These are phyloP conservation scores for Aethina tumida DNA, from an alignment of 1,140 invertebrate genomes.

Conservation along the genomic window DNA sequence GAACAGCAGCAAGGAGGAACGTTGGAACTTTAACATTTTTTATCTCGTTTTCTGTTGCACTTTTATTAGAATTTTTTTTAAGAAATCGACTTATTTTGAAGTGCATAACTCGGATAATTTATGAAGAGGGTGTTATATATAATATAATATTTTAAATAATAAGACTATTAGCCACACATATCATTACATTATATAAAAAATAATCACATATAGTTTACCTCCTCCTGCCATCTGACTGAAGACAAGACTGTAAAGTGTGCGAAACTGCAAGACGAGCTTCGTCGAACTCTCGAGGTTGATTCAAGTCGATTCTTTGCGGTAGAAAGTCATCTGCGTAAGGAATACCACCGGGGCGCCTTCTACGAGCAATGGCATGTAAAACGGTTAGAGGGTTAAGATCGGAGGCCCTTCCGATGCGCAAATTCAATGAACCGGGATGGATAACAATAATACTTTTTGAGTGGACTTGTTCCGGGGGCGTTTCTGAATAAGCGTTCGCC, in stretches of 20 bases:
- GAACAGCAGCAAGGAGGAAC: no score
- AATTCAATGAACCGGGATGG: slow-evolving; percentile 83
- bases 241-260: slow-evolving; percentile 71
- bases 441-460: slow-evolving; percentile 83
- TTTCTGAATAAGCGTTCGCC: slow-evolving; percentile 3
- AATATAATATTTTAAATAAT: no score
- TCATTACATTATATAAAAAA: no score
- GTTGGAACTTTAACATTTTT: no score
- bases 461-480: slow-evolving; percentile 34
- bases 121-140: no score
- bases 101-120: no score
- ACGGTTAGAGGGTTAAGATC: slow-evolving; percentile 77
- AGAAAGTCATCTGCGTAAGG: slow-evolving; percentile 55
- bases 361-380: slow-evolving; percentile 78
- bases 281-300: slow-evolving; percentile 66
- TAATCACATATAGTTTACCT: slow-evolving; percentile 5
- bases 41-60: no score
- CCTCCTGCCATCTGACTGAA: slow-evolving; percentile 69
- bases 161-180: no score
- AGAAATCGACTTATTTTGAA: no score
- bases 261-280: slow-evolving; percentile 72
- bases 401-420: slow-evolving; percentile 81
- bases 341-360: slow-evolving; percentile 42
- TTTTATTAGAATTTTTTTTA: no score
- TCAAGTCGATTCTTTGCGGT: slow-evolving; percentile 49